Conservation (phyloP, 2,888 invertebrate species). For the Chloromyia formosa region DNA sequence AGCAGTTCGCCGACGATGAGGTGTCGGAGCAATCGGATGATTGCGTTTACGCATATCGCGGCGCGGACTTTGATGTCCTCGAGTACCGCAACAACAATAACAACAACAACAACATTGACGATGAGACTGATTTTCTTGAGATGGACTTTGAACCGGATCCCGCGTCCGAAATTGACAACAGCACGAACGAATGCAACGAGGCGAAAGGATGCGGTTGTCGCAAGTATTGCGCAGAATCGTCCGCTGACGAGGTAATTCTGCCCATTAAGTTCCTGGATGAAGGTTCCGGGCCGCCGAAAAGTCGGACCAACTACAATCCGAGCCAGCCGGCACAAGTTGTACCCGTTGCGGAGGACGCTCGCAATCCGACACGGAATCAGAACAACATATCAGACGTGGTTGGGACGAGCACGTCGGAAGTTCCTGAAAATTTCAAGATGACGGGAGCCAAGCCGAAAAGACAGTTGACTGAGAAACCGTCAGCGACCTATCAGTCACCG, state of each 20-base stretch:
- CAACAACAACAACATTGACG: conserved; percentile 60
- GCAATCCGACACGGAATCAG: background rate
- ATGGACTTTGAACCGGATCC: conserved; percentile 65
- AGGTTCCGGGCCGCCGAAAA: background rate
- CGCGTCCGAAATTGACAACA: conserved; percentile 59
- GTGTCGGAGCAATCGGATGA: conserved; percentile 62
- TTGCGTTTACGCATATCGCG: conserved; percentile 63
- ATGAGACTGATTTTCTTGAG: conserved; percentile 64
- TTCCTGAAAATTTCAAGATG: conserved; percentile 42
- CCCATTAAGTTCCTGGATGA: conserved; percentile 21
- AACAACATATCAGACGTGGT: conserved; percentile 32
- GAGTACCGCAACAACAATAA: conserved; percentile 50
- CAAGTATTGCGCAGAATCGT: background rate
- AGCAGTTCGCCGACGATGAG: conserved; percentile 57
- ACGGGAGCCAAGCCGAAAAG: conserved; percentile 61
- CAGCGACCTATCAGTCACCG: too few relatives aligned
- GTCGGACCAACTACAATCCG: background rate
- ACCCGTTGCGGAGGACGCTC: background rate
- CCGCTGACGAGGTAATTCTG: conserved; percentile 18
- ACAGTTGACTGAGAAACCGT: background rate
- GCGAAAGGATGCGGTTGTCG: background rate
- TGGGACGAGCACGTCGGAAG: background rate
- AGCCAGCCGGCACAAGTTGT: background rate
- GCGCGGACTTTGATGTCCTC: conserved; percentile 58
- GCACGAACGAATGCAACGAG: conserved; percentile 27